Conservation (phyloP, 2,888 invertebrate genomes). For the Thyatira batis region DNA sequence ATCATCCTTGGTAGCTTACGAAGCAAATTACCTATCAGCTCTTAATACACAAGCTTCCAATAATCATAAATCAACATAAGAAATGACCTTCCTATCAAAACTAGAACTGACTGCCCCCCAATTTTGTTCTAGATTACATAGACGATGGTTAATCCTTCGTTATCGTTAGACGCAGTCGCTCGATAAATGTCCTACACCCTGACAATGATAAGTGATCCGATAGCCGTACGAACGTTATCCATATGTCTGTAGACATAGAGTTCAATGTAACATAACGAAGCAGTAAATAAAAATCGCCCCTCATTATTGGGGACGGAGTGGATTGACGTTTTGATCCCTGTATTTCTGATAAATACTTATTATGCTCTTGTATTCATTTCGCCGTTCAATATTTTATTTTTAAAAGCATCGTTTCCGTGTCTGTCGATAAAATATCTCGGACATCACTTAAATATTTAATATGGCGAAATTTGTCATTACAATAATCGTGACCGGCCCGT, state of each 20-base stretch:
- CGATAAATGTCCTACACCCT: slow-evolving; percentile 52
- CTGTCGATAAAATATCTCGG: slow-evolving; percentile 13
- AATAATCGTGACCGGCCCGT: slow-evolving; percentile 53
- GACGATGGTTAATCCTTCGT: slow-evolving; percentile 58
- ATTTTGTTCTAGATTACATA: slow-evolving; percentile 53
- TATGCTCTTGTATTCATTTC: slow-evolving; percentile 39
- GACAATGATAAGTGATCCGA: slow-evolving; percentile 37
- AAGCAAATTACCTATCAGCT: slow-evolving; percentile 33
- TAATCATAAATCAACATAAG: slow-evolving; percentile 29
- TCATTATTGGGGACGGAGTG: slow-evolving; percentile 50
- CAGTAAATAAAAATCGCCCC: slow-evolving; percentile 27
- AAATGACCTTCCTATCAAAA: slow-evolving; percentile 26
- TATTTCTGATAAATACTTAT: slow-evolving; percentile 50
- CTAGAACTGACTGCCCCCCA: slow-evolving; percentile 33
- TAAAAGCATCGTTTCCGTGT: slow-evolving; percentile 1
- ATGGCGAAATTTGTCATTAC: slow-evolving; percentile 36
- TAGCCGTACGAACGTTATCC: slow-evolving; percentile 24
- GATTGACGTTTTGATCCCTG: slow-evolving; percentile 56
- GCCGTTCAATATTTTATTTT: slow-evolving; percentile 25
- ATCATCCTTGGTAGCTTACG: slow-evolving; percentile 30
- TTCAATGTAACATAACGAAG: slow-evolving; percentile 21
- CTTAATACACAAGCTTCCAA: slow-evolving; percentile 26
- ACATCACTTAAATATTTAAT: slow-evolving; percentile 40
- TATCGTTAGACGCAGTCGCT: slow-evolving; percentile 59
- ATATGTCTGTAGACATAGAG: slow-evolving; percentile 33